Conservation (phyloP, 2,797 vertebrate genomes). For the Myripristis murdjan region DNA sequence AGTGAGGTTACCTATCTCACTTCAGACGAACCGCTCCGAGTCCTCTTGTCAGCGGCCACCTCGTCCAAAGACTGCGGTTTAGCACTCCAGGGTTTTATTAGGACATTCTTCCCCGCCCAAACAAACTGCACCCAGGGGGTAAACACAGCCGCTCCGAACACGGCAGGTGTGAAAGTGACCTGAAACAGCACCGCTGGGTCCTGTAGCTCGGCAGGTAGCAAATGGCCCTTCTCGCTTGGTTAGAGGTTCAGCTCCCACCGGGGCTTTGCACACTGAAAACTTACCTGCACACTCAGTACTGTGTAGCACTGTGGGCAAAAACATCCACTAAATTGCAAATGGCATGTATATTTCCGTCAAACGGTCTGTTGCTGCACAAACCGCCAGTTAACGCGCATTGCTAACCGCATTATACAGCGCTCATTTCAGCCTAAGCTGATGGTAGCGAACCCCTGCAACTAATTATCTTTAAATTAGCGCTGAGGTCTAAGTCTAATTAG, state of each 20-base stretch:
- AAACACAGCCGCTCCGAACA: too few species aligned
- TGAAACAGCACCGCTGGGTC: not conserved
- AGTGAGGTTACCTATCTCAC: too few species aligned
- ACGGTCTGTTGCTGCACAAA: conserved; percentile 39
- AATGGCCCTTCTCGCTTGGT: not conserved
- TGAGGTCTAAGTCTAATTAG: conserved; percentile 86
- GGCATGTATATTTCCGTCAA: conserved; percentile 47
- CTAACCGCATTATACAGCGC: conserved; percentile 49
- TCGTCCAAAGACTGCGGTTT: too few species aligned
- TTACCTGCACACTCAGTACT: conserved; percentile 9
- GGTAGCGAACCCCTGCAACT: conserved; percentile 71
- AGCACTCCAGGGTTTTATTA: too few species aligned
- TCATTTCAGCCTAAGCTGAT: conserved; percentile 49
- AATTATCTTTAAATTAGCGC: conserved; percentile 81
- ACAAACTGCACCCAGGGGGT: too few species aligned
- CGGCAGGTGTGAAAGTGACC: too few species aligned
- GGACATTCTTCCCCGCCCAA: too few species aligned
- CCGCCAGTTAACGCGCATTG: conserved; percentile 62
- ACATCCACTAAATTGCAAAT: conserved; percentile 35
- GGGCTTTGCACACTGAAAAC: conserved; percentile 24
- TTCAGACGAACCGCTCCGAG: too few species aligned
- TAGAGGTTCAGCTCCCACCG: conserved; percentile 8
- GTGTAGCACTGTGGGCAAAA: conserved; percentile 42
- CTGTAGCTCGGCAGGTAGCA: not conserved
- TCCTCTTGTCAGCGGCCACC: too few species aligned